These are phyloP conservation scores for Hemicordylus capensis DNA, from an alignment of 2,113 vertebrate species.

Conservation along the genomic window DNA sequence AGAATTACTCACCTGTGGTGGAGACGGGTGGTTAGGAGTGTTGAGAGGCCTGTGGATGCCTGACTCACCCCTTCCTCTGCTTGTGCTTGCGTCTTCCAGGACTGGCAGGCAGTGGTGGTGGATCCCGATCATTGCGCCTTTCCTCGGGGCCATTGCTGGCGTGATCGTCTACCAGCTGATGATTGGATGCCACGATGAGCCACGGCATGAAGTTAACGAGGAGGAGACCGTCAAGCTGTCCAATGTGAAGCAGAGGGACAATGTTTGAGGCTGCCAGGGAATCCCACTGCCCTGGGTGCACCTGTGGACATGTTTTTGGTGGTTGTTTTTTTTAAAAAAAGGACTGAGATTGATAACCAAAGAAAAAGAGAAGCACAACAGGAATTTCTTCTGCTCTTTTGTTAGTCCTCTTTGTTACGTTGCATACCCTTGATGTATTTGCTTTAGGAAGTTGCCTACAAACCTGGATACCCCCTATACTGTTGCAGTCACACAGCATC, in stretches of 20 bases:
- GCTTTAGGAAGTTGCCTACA: constrained; percentile 43
- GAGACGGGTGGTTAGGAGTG: too few species aligned
- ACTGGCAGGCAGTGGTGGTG: constrained; percentile 87
- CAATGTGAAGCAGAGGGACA: constrained; percentile 80
- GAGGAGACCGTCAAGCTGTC: constrained; percentile 83
- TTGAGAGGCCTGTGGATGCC: too few species aligned
- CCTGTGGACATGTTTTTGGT: constrained; percentile 31
- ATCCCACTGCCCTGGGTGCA: constrained; percentile 5
- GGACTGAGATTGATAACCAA: neutral
- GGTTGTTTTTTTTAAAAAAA: constrained; percentile 7
- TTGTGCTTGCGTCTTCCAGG: constrained; percentile 63
- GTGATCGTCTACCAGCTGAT: constrained; percentile 91
- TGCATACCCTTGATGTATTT: constrained; percentile 29
- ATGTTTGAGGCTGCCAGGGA: constrained; percentile 64
- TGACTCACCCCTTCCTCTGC: neutral
- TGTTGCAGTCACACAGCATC: neutral
- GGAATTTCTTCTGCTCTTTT: constrained; percentile 36
- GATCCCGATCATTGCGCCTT: constrained; percentile 89
- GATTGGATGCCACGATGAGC: constrained; percentile 90
- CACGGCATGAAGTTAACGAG: constrained; percentile 74
- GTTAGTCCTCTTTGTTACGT: constrained; percentile 15
- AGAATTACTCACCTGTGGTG: too few species aligned
- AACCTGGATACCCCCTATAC: neutral
- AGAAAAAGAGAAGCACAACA: constrained; percentile 38
- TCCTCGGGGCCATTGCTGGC: constrained; percentile 86